A percentile compares a stretch with the other conserved stretches of the same genome.
phyloP scores from a whole-genome alignment of 2,113 vertebrate genomes.

The Prietella phreatophila region DNA sequence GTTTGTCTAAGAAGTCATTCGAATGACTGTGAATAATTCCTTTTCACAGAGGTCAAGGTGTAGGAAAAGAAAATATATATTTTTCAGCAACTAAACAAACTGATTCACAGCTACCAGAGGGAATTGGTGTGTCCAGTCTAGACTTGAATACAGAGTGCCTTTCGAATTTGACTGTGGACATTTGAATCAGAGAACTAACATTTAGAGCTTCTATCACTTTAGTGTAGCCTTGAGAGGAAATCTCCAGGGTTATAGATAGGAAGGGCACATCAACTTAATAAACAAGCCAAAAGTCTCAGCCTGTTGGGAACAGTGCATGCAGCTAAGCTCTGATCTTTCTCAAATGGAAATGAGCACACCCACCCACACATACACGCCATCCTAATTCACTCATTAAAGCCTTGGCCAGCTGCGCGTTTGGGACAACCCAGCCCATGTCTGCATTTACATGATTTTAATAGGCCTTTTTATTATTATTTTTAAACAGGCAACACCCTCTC shows the following conservation, averaged over 20 bases:
- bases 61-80: neutral
- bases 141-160: constrained; percentile 8
- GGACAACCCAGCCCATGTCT: neutral
- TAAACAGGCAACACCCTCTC: neutral
- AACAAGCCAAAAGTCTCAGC: constrained; percentile 42
- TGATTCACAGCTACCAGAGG: constrained; percentile 24
- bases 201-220: constrained; percentile 17
- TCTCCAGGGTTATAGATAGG: constrained; percentile 31
- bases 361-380: neutral
- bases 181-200: constrained; percentile 36
- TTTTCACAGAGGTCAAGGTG: constrained; percentile 28
- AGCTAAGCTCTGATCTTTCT: constrained; percentile 16
- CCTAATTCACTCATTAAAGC: constrained; percentile 28
- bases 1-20: neutral
- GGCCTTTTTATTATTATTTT: constrained; percentile 19
- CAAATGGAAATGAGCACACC: constrained; percentile 25
- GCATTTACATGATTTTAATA: constrained; percentile 23
- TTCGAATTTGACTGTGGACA: constrained; percentile 16
- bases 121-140: neutral
- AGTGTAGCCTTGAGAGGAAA: constrained; percentile 30
- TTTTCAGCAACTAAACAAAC: constrained; percentile 38
- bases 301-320: constrained; percentile 34
- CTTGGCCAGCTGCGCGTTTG: constrained; percentile 28
- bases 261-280: constrained; percentile 47
- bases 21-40: constrained; percentile 34